These are phyloP conservation scores for Chaunax sp. DNA, from an alignment of 2,797 vertebrate species.

Conservation along the genomic window DNA sequence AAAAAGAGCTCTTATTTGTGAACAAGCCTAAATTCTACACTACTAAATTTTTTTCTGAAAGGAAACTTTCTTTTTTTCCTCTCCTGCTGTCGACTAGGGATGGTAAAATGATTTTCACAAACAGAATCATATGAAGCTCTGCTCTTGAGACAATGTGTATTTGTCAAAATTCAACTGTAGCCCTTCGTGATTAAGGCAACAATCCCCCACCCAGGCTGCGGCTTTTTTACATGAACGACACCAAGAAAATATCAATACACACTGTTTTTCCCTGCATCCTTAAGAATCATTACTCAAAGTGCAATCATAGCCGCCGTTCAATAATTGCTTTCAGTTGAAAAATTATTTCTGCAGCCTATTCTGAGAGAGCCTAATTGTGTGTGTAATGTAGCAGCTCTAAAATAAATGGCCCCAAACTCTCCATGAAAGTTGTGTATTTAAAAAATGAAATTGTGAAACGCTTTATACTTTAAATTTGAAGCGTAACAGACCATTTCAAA, in stretches of 20 bases:
- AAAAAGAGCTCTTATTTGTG: no score
- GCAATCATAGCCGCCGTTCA: conserved; percentile 13
- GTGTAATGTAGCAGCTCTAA: conserved; percentile 50
- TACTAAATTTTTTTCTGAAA: not conserved
- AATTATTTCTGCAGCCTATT: conserved; percentile 21
- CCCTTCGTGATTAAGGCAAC: not conserved
- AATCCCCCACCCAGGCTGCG: not conserved
- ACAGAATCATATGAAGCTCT: no score
- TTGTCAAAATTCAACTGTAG: no score
- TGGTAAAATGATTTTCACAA: no score
- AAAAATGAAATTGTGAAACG: conserved; percentile 1
- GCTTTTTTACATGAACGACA: conserved; percentile 4
- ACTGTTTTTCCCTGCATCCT: not conserved
- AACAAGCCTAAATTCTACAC: no score
- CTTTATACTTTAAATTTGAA: conserved; percentile 19
- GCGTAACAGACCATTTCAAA: not conserved
- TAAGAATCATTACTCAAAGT: conserved; percentile 5
- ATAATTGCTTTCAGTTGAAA: conserved; percentile 27
- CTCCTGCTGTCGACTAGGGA: no score
- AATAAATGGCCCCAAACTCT: conserved; percentile 42
- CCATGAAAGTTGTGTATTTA: conserved; percentile 10
- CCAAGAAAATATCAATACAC: not conserved
- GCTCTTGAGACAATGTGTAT: no score
- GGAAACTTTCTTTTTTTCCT: no score
- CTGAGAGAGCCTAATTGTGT: conserved; percentile 42